Evolutionary conservation across 2,888 invertebrate genomes (phyloP).

Genomic region (Rapana venosa): DNA sequence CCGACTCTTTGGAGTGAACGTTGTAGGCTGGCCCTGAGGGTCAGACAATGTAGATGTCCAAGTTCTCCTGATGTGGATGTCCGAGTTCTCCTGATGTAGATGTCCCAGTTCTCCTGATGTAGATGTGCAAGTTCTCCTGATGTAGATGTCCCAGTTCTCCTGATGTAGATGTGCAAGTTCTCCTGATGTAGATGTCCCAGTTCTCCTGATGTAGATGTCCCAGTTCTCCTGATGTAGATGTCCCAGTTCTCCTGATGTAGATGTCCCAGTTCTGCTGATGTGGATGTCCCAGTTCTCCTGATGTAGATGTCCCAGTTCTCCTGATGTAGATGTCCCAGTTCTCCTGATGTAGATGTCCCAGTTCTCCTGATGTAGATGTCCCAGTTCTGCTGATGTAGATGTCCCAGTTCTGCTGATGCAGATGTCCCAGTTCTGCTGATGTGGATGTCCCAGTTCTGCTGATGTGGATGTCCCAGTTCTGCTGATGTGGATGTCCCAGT

Average conservation of each 20-base stretch:
- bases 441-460: not conserved
- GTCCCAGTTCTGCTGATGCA: not conserved
- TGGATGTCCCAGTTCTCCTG: not conserved
- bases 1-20: no score
- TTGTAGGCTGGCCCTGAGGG: no score
- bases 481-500: not conserved
- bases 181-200: slow-evolving; percentile 67
- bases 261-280: not conserved
- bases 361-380: not conserved
- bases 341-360: not conserved
- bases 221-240: not conserved
- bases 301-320: not conserved
- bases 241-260: not conserved
- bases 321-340: not conserved
- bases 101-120: slow-evolving; percentile 47
- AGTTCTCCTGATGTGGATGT: slow-evolving; percentile 65
- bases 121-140: slow-evolving; percentile 58
- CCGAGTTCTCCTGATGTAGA: no score
- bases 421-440: not conserved
- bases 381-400: not conserved
- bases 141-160: slow-evolving; percentile 56
- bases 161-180: no score
- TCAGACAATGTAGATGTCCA: not conserved
- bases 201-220: no score
- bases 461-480: not conserved